Percentiles rank a stretch among this genome's conserved stretches.
Evolutionary conservation across 2,113 vertebrate genomes (phyloP).

Genomic region (Saccopteryx leptura): DNA sequence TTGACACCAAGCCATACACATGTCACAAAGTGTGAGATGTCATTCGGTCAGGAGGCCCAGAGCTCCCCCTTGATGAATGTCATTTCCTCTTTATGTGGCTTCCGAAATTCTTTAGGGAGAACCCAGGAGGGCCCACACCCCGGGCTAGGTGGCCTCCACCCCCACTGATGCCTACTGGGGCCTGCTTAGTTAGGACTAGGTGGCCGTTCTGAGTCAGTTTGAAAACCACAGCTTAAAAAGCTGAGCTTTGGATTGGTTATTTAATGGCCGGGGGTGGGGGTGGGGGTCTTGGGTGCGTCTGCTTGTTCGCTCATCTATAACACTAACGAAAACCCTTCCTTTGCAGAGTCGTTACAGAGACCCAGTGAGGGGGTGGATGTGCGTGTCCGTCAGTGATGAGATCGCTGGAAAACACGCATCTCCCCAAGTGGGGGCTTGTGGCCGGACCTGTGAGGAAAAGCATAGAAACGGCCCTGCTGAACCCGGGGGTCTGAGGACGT

Average conservation of each 20-base stretch:
- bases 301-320: not conserved
- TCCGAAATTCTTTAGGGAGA: not conserved
- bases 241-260: not conserved
- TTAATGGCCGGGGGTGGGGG: not conserved
- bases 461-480: not conserved
- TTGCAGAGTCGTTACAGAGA: not conserved
- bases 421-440: rapidly evolving
- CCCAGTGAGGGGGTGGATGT: not conserved
- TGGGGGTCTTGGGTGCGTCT: not conserved
- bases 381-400: too few relatives aligned
- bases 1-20: not conserved
- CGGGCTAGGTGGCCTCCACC: too few relatives aligned
- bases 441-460: too few relatives aligned
- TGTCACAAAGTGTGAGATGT: not conserved
- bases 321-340: not conserved
- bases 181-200: not conserved
- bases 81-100: too few relatives aligned
- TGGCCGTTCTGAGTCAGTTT: not conserved
- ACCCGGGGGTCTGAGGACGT: not conserved
- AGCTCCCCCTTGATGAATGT: not conserved
- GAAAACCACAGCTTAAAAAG: not conserved
- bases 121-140: not conserved
- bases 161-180: rapidly evolving
- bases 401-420: rapidly evolving
- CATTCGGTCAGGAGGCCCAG: not conserved